A percentile compares a stretch with the other conserved stretches of the same genome.
Conservation (phyloP, 2,888 invertebrate species). For the Scelioninae gen. 1 region DNA sequence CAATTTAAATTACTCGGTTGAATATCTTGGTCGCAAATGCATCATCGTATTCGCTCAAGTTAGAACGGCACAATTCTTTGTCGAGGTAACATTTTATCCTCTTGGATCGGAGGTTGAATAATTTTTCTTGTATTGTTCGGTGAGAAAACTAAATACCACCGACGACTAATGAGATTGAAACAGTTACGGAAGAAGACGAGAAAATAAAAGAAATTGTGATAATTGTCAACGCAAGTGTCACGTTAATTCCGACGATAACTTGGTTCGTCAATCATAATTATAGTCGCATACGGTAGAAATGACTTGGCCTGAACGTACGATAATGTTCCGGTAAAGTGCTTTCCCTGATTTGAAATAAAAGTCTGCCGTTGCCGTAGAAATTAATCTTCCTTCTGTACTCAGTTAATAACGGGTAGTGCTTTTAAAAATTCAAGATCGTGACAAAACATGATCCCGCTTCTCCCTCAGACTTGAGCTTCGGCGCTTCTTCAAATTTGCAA, state of each 20-base stretch:
- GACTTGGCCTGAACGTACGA: slow-evolving; percentile 59
- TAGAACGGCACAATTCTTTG: too few species aligned
- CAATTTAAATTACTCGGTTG: slow-evolving; percentile 10
- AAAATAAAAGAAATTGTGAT: too few species aligned
- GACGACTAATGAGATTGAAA: too few species aligned
- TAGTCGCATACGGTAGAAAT: slow-evolving; percentile 70
- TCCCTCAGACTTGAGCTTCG: neutral
- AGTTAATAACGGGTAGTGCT: slow-evolving; percentile 33
- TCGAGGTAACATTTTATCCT: too few species aligned
- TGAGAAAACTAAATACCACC: too few species aligned
- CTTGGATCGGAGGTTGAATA: too few species aligned
- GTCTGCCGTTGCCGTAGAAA: neutral
- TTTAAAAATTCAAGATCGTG: slow-evolving; percentile 24
- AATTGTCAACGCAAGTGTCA: too few species aligned
- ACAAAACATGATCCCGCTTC: neutral
- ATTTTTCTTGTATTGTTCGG: too few species aligned
- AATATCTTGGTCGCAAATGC: too few species aligned
- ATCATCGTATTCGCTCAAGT: too few species aligned
- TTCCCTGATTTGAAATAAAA: slow-evolving; percentile 50
- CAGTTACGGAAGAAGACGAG: too few species aligned
- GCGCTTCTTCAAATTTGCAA: neutral
- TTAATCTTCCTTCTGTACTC: slow-evolving; percentile 33
- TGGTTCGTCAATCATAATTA: slow-evolving; percentile 75
- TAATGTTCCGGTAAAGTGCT: slow-evolving; percentile 48
- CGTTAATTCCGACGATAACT: slow-evolving; percentile 70